Evolutionary conservation across 1,140 invertebrate species (phyloP).

Genomic region (Pseudomyrmex flavicornis): DNA sequence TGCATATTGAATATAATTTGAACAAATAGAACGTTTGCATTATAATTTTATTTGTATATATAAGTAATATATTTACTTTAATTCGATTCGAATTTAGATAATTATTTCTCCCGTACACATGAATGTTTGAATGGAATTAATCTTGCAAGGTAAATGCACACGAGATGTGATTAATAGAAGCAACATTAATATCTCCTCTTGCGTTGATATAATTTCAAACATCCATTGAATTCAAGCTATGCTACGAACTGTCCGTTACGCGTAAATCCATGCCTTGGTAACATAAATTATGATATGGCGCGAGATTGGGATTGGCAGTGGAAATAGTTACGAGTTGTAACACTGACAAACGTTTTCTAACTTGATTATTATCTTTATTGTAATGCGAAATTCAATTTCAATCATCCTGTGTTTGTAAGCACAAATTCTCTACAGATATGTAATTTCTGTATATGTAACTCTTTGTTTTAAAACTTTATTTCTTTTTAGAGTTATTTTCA

Average conservation of each 20-base stretch:
- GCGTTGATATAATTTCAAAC: conserved; percentile 20
- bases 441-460: too few species aligned
- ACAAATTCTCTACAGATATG: background rate
- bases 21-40: too few species aligned
- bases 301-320: conserved; percentile 7
- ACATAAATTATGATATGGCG: conserved; percentile 38
- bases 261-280: conserved; percentile 28
- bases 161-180: conserved; percentile 19
- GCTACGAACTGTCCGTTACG: conserved; percentile 15
- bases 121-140: conserved; percentile 24
- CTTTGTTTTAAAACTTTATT: too few species aligned
- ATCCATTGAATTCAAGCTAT: conserved; percentile 42
- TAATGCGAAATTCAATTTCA: background rate
- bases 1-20: too few species aligned
- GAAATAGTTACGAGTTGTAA: conserved; percentile 33
- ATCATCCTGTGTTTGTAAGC: background rate
- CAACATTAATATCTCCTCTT: conserved; percentile 35
- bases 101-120: conserved; percentile 16
- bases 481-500: too few species aligned
- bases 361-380: conserved; percentile 50
- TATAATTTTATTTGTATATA: background rate
- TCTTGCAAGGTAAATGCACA: conserved; percentile 23
- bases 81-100: conserved; percentile 2
- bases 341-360: conserved; percentile 39
- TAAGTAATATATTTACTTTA: conserved; percentile 28